phyloP scores from a whole-genome alignment of 2,888 invertebrate species.

The Cryptocheilus praepositus region DNA sequence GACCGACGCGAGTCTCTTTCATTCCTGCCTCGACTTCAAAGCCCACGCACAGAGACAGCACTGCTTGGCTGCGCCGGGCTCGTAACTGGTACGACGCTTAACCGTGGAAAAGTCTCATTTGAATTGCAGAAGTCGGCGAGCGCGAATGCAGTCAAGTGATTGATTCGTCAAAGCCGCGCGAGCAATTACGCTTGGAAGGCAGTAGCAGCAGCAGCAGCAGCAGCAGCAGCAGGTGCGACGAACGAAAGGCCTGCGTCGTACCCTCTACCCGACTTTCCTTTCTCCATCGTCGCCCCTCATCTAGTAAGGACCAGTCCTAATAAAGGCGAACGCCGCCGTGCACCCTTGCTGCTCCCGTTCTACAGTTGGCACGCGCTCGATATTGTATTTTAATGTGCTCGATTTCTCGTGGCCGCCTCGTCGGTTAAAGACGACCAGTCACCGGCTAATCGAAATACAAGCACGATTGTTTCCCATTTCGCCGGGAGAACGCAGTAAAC shows the following conservation, averaged over 20 bases:
- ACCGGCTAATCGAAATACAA: no score
- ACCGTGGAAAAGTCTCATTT: conserved; percentile 40
- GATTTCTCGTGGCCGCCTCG: no score
- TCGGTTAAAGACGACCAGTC: no score
- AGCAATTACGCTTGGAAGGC: conserved; percentile 41
- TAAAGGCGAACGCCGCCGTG: neutral
- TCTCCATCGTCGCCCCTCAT: neutral
- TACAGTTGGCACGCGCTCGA: neutral
- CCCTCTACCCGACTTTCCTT: neutral
- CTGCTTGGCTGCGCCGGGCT: no score
- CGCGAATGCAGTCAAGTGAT: conserved; percentile 40
- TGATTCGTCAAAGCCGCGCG: conserved; percentile 53
- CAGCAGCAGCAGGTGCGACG: conserved; percentile 34
- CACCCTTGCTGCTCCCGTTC: neutral
- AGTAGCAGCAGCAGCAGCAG: no score
- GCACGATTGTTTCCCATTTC: no score
- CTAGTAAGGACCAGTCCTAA: conserved; percentile 2
- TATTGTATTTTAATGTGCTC: neutral
- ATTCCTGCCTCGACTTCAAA: neutral
- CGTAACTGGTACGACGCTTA: no score
- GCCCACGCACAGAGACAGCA: neutral
- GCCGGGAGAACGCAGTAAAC: no score
- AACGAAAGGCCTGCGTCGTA: conserved; percentile 22
- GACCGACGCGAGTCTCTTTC: neutral
- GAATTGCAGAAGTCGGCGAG: conserved; percentile 50